These are phyloP conservation scores for Aproaerema taeniolella DNA, from an alignment of 2,888 invertebrate species.

Conservation along the genomic window DNA sequence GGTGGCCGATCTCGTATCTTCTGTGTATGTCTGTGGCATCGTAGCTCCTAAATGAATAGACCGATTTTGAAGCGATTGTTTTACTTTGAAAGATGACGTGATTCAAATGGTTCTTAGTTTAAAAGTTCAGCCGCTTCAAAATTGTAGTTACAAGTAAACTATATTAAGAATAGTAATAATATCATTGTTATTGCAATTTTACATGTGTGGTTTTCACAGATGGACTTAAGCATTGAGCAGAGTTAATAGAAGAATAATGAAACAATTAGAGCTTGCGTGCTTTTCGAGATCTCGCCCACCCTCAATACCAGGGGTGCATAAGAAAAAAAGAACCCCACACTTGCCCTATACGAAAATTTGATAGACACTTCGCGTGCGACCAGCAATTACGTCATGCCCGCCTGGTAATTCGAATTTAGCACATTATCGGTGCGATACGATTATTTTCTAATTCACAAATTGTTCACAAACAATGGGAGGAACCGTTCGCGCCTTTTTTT, in stretches of 20 bases:
- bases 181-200: too few relatives aligned
- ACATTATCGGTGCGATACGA: constrained; percentile 67
- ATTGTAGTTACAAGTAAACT: too few relatives aligned
- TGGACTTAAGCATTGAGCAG: too few relatives aligned
- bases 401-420: constrained; percentile 65
- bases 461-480: constrained; percentile 50
- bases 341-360: constrained; percentile 69
- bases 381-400: constrained; percentile 56
- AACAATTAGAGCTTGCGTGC: constrained; percentile 68
- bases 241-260: constrained; percentile 76
- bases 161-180: too few relatives aligned
- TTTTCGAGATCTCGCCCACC: constrained; percentile 38
- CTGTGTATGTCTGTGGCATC: too few relatives aligned
- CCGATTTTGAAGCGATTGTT: too few relatives aligned
- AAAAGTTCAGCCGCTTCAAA: too few relatives aligned
- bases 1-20: not conserved
- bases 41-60: too few relatives aligned
- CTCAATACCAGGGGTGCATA: constrained; percentile 45
- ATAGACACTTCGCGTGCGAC: constrained; percentile 74
- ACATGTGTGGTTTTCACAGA: too few relatives aligned
- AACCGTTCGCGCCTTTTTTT: constrained; percentile 61
- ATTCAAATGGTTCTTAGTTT: too few relatives aligned
- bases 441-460: constrained; percentile 58
- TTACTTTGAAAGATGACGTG: too few relatives aligned
- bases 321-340: constrained; percentile 53